Conservation (phyloP, 2,113 vertebrate species). For the Sula dactylatra region DNA sequence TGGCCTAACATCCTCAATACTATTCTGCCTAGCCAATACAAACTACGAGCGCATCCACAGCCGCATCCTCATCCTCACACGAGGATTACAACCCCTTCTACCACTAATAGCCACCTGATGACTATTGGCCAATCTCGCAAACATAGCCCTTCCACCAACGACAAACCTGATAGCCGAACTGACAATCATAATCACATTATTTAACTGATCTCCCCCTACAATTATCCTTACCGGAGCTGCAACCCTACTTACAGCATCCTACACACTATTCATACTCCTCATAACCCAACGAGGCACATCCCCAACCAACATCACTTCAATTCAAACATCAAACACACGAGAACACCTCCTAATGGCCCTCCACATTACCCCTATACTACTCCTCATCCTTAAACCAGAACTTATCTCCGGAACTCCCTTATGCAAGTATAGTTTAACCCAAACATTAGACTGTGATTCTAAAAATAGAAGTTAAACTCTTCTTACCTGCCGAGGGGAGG, state of each 20-base stretch:
- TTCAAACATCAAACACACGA: not conserved
- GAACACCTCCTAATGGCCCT: not conserved
- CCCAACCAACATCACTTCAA: accelerated
- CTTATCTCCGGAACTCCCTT: accelerated
- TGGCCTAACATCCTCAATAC: not conserved
- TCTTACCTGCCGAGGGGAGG: not conserved
- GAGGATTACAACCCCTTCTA: accelerated
- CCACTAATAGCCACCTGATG: accelerated
- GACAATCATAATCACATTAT: accelerated
- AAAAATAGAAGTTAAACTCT: not conserved
- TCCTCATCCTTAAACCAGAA: not conserved
- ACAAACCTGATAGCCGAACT: not conserved
- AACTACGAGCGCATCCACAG: accelerated
- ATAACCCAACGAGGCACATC: accelerated
- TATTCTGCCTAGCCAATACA: not conserved
- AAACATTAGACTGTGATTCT: not conserved
- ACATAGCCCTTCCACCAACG: accelerated
- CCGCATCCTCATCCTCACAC: accelerated
- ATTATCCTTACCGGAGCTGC: accelerated
- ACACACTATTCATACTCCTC: accelerated
- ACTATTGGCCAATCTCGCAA: accelerated
- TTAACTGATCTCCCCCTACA: accelerated
- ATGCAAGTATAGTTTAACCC: not conserved
- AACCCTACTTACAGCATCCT: accelerated
- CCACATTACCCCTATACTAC: accelerated